phyloP scores from a whole-genome alignment of 2,888 invertebrate genomes.

The Saturnia japonica region DNA sequence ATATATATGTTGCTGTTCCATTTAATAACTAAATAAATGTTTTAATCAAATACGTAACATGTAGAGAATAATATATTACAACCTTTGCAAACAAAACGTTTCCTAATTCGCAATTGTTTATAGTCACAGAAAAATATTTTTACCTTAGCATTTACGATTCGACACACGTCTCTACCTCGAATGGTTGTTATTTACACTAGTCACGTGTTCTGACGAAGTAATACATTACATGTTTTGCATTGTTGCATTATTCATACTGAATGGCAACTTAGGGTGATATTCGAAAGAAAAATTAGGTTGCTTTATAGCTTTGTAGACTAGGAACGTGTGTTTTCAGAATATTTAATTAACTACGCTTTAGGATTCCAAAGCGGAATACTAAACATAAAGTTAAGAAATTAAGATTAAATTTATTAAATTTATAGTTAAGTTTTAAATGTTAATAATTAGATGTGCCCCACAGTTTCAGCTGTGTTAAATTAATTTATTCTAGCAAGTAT shows the following conservation, averaged over 20 bases:
- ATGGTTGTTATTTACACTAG: slow-evolving; percentile 55
- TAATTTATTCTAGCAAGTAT: no score
- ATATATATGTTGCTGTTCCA: no score
- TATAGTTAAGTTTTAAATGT: no score
- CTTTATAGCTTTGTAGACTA: slow-evolving; percentile 33
- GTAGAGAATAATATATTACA: not conserved
- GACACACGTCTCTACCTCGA: slow-evolving; percentile 56
- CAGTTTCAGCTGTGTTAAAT: no score
- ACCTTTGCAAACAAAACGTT: slow-evolving; percentile 11
- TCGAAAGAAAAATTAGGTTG: slow-evolving; percentile 52
- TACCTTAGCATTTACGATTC: slow-evolving; percentile 47
- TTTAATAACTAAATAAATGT: no score
- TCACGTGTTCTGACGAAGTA: slow-evolving; percentile 68
- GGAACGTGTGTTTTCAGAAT: slow-evolving; percentile 14
- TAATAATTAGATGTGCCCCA: no score
- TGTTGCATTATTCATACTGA: slow-evolving; percentile 67
- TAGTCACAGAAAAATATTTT: slow-evolving; percentile 27
- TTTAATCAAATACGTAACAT: not conserved
- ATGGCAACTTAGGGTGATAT: slow-evolving; percentile 43
- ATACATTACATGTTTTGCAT: slow-evolving; percentile 67
- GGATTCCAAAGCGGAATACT: not conserved
- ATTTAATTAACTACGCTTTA: not conserved
- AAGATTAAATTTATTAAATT: no score
- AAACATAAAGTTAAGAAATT: not conserved
- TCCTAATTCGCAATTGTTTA: slow-evolving; percentile 20